A percentile compares a stretch with the other conserved stretches of the same genome.
These are phyloP conservation scores for Harpagoxenus sublaevis DNA, from an alignment of 2,888 invertebrate species.

Conservation along the genomic window DNA sequence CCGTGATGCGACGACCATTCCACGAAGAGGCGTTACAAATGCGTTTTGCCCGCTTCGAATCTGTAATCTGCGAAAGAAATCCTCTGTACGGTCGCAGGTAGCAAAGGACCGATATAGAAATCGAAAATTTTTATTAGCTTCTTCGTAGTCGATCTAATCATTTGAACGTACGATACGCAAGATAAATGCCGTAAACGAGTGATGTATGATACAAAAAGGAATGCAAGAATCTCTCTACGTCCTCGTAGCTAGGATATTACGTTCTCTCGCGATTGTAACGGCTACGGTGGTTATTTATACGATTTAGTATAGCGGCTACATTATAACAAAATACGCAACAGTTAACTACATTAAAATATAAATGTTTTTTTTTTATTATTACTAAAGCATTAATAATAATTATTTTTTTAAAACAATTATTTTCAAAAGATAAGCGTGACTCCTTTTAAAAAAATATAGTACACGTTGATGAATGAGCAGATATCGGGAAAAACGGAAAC, in stretches of 20 bases:
- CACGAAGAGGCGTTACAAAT: conserved; percentile 42
- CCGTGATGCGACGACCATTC: conserved; percentile 32
- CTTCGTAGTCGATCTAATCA: conserved; percentile 13
- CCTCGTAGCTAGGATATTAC: neutral
- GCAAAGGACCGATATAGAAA: conserved; percentile 16
- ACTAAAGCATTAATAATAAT: neutral
- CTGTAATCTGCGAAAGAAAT: conserved; percentile 9
- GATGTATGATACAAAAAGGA: conserved; percentile 9
- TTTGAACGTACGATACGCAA: neutral
- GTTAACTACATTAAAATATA: neutral
- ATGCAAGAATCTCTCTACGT: neutral
- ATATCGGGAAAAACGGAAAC: conserved; percentile 55
- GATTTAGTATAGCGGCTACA: neutral
- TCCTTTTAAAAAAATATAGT: neutral
- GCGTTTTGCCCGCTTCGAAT: conserved; percentile 29
- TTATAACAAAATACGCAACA: conserved; percentile 3
- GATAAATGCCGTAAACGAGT: conserved; percentile 15
- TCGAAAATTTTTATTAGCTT: conserved; percentile 28
- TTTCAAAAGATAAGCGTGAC: neutral
- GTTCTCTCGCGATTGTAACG: neutral
- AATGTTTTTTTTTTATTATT: neutral
- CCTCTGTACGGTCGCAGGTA: neutral
- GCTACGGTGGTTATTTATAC: neutral
- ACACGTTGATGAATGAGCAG: neutral
- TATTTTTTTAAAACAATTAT: neutral